Base-by-base conservation (phyloP, 1,140 invertebrate species). In the Helicoverpa zea region DNA sequence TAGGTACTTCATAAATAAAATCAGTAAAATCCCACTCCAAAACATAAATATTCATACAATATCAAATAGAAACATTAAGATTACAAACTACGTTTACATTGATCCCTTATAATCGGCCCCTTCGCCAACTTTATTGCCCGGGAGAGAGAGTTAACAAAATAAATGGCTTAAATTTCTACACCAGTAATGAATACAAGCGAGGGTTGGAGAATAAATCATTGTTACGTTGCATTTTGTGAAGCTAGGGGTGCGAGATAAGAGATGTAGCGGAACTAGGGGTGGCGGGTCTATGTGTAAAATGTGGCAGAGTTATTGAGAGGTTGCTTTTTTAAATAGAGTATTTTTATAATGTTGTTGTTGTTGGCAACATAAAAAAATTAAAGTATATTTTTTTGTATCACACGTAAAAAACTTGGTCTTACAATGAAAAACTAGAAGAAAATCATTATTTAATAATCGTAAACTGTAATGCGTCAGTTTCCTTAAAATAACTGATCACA, bases 111-210 rank as follows among this genome's bases (percentile, higher is more conserved):
- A 66, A 63, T 77, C 61, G 59, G 81, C 87, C 92, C 92, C 92
- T 85, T 83, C 82, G 81, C 86, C 82, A 87, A 90, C 84, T 94
- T 94, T 94, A 94, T 94, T 89, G 88, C 86, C 90, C 90, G 87
- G 89, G 86, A 92, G 88, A 90, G 88, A 90, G 88, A 94, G 92
- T 92, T 94, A 94, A 94, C 93, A 93, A 94, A 94, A 94, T 94
- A 94, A 94, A 94, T 94, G 91, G 93, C 90, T 92, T 89, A 94
- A 94, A 94, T 94, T 94, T 94, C 93, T 94, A 93, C 93, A 94
- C 93, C 90, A 90, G 89, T 94, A 94, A 94, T 94, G 93, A 94
- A 94, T 94, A 93, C 91, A 92, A 89, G 87, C 86, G 90, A 93
- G 91, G 92, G 91, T 90, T 92, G 85, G 78, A 86, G 82, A 85